These are phyloP conservation scores for Falco rusticolus DNA, from an alignment of 2,797 vertebrate genomes.

Conservation along the genomic window DNA sequence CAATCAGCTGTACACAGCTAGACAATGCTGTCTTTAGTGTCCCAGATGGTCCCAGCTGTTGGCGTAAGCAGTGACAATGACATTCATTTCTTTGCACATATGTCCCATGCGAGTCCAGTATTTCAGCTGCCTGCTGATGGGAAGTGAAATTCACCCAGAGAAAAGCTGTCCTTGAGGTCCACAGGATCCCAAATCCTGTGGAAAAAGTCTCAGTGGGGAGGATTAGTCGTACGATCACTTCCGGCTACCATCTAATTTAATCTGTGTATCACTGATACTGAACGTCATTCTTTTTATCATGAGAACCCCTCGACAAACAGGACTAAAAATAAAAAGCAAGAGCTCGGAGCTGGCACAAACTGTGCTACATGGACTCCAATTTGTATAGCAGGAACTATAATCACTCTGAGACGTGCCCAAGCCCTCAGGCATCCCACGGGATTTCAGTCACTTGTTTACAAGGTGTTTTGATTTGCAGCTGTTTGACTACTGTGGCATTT, in stretches of 20 bases:
- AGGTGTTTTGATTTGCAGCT: slow-evolving; percentile 72
- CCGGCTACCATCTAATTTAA: slow-evolving; percentile 37
- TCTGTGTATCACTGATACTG: slow-evolving; percentile 1
- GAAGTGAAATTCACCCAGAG: slow-evolving; percentile 18
- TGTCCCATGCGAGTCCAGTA: background rate
- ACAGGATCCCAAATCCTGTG: background rate
- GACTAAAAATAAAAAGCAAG: slow-evolving; percentile 68
- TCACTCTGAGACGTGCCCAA: slow-evolving; percentile 67
- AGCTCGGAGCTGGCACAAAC: slow-evolving; percentile 32
- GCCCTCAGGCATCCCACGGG: slow-evolving; percentile 67
- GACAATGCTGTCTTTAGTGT: slow-evolving; percentile 10
- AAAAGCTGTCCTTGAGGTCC: slow-evolving; percentile 23
- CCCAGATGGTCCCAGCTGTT: slow-evolving; percentile 42
- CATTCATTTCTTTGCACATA: slow-evolving; percentile 34
- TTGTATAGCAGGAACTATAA: slow-evolving; percentile 73
- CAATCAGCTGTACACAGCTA: background rate
- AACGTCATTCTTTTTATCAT: slow-evolving; percentile 49
- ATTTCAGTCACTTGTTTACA: slow-evolving; percentile 74
- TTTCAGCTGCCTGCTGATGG: slow-evolving; percentile 26
- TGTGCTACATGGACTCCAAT: slow-evolving; percentile 61
- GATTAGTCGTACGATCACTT: slow-evolving; percentile 16
- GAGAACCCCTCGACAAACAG: slow-evolving; percentile 48
- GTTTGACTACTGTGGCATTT: slow-evolving; percentile 63
- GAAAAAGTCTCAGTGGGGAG: background rate
- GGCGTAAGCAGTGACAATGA: slow-evolving; percentile 26